Base-by-base conservation (phyloP, 2,797 vertebrate species). In the Etheostoma perlongum region DNA sequence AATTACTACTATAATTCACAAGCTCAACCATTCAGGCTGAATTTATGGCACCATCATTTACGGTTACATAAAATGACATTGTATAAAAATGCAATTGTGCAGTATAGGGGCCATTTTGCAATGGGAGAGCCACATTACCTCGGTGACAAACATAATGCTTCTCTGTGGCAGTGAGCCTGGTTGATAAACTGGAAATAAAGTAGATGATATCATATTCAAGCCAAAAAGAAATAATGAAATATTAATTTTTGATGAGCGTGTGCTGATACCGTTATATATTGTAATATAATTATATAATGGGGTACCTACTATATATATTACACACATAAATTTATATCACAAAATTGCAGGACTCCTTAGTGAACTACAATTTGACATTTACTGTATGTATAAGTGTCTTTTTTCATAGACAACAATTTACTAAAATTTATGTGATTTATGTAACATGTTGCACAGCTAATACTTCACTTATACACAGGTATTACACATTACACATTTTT, bases 1-100 rank as follows among this genome's bases (percentile, higher is more conserved):
- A 85, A 94, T 93, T 91, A 93, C 83, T 63, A 83, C 79, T 79
- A 91, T 91, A 92, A 93, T 92, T 94, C 89, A 93, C 79, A 88
- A 74, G 84, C 89, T 93, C 89, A 89, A 92, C 87, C 88, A 91
- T 94, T 91, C 76, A 82, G 81, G 77, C 82, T 81, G 84, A 86
- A 90, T 93, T 93, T 90, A 93, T 91, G 76, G 83, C 77, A 42
- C 78, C 84, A 88, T 92, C 81, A 85, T 88, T 93, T 93, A 88
- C 30, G 78, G 85, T 91, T 91, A 90, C 87, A 91, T 90, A 85
- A 91, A 91, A 91, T 91, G 83, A 88, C 82, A 89, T 85, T 90
- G 88, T 91, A 91, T 94, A 90, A 93, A 93, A 92, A 91, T 86
- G 87, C 88, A 86, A 78, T 91, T 89, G 78, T 83, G 79, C 84